Conservation (phyloP, 2,797 vertebrate genomes). For the Tadarida brasiliensis region DNA sequence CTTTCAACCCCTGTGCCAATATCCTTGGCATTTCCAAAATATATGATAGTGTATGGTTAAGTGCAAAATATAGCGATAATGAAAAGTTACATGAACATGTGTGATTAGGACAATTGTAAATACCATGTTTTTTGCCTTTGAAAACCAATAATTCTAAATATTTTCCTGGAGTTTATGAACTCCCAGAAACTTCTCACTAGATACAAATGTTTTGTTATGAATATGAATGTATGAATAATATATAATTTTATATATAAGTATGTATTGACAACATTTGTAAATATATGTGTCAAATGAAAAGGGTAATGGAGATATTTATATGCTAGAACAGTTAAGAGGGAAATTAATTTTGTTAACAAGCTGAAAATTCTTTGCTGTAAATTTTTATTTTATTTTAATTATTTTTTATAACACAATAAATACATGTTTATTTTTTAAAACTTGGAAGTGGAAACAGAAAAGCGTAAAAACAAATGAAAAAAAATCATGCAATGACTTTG, state of each 20-base stretch:
- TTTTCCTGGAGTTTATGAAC: background rate
- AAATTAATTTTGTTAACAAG: conserved; percentile 63
- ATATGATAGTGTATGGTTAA: background rate
- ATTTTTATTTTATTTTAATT: background rate
- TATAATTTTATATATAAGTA: background rate
- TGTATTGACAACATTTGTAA: conserved; percentile 18
- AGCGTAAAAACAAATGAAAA: background rate
- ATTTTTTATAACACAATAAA: background rate
- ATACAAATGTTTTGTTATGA: background rate
- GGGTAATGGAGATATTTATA: conserved; percentile 69
- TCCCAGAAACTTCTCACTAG: background rate
- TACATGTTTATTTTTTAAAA: conserved; percentile 29
- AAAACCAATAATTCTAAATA: conserved; percentile 1
- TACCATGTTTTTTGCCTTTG: background rate
- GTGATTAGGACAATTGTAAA: background rate
- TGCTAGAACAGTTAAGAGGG: conserved; percentile 64
- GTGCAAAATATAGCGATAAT: background rate
- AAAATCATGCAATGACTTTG: background rate
- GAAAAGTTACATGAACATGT: background rate
- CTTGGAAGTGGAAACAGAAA: background rate
- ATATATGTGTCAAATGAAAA: conserved; percentile 31
- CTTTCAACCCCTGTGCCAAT: background rate
- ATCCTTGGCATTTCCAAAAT: background rate
- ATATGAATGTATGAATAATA: background rate
- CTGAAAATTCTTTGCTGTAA: background rate